Evolutionary conservation across 2,888 invertebrate genomes (phyloP), one percentile per base, ranked within the genome.

Genomic region (Conchocele bisecta): DNA sequence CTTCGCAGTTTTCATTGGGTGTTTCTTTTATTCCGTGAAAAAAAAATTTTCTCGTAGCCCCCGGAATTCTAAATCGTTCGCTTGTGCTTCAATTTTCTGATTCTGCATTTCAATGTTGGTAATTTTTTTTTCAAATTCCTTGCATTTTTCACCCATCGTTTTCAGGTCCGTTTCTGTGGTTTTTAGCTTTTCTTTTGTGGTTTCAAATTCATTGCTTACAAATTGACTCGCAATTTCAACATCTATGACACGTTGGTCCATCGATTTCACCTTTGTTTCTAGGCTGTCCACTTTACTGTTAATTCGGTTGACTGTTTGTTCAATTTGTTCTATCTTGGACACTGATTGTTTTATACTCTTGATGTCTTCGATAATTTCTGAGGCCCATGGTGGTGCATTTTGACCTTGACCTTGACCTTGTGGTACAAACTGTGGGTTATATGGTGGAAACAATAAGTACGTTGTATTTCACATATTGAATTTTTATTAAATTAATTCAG

Each of bases 1-100:
- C 48, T 2, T 48, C 48, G 20, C 24, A 48, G 48, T 48, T 48
- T 26, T 48, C 48, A 24, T 48, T 48, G 17, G 48, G 13, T 13
- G 24, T 26, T 48, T 48, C 48, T 3, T 24, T 29, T 24, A 5
- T 48, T 13, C 48, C 48, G 28, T 48, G 26, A 24, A 48, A 48
- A 11, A 48, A 26, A 48, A 29, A 15, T 5, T 48, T 26, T 48
- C 48, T 24, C 48, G 22, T 24, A 48, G 28, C 26, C 48, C 28
- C 17, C 26, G 22, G 11, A 48, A 48, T 48, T 48, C 48, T 17
- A 48, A 26, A 17, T 48, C 26, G 15, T 48, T 26, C 26, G 6
- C 28, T 11, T 20, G 17, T 24, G 24, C 48, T 9, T 48, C 48
- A 24, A 48, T 22, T 48, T 22, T 20, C 9, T 20, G 4, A 24